Evolutionary conservation across 2,888 invertebrate species (phyloP), one percentile per base, ranked within the genome.

Genomic region (Drosophila merina): DNA sequence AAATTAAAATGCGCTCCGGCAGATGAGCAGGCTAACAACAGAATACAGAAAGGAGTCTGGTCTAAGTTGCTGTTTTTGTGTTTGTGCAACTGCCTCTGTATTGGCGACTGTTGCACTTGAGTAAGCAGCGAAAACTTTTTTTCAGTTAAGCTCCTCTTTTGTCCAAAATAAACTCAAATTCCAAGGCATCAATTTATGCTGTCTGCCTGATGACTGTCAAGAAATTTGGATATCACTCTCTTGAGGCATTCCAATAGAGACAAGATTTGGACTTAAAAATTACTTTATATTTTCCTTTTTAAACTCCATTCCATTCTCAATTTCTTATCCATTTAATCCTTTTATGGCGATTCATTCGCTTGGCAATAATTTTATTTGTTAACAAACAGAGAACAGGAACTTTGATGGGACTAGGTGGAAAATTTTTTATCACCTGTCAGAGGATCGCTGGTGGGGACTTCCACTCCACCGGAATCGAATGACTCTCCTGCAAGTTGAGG

Each of bases 1-100:
- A 88, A 88, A 84, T 84, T 88, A 84, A 84, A 88, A 85, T 87
- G 72, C 72, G 76, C 75, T 72, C 58, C 75, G 55, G 52, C 71
- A 72, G 77, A 75, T 77, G 81, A 51, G 70, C 70, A 62, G 62
- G 55, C 62, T 52, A 62, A 49, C 48, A 33, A 62, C 26, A 25
- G 20, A 33, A 40, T 51, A 25, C 30, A 59, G n/a, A 9, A 38
- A 31, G 33, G 47, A 26, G 57, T 52, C 59, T 47, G 38, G 10
- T 38, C 38, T 28, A 25, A 50, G 28, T 28, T 10, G 42, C n/a
- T n/a, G 5, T 4, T 36, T 36, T 36, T 36, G 44, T 49, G 58
- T 42, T 57, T 38, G 26, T 30, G 12, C 42, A 47, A 57, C 25
- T 33, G 59, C 62, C 47, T 50, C 31, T 74, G 28, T 66, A 48